Evolutionary conservation across 2,888 invertebrate species (phyloP).

Genomic region (Drosophila borealis): DNA sequence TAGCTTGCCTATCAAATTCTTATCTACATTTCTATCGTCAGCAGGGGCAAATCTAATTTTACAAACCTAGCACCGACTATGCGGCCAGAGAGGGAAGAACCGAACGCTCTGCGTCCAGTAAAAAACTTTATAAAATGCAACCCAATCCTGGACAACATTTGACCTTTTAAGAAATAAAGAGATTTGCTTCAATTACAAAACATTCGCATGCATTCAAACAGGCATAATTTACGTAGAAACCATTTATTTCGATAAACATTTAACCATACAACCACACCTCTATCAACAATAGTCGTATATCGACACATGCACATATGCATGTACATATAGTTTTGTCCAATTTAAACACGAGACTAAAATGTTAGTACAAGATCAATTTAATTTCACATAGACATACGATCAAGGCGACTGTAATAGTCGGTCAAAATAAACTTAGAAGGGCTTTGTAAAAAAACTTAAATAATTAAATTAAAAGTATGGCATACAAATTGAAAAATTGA

Average conservation of each 20-base stretch:
- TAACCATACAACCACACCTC: conserved; percentile 10
- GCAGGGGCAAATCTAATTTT: conserved; percentile 63
- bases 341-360: conserved; percentile 62
- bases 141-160: conserved; percentile 46
- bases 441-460: conserved; percentile 42
- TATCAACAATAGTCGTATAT: conserved; percentile 38
- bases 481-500: conserved; percentile 41
- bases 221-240: conserved; percentile 58
- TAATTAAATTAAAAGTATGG: background rate
- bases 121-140: conserved; percentile 17
- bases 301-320: conserved; percentile 41
- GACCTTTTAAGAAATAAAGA: conserved; percentile 62
- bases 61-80: conserved; percentile 36
- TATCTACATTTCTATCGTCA: conserved; percentile 67
- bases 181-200: conserved; percentile 66
- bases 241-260: conserved; percentile 53
- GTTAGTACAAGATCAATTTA: conserved; percentile 46
- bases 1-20: conserved; percentile 44
- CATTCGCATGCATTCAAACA: conserved; percentile 62
- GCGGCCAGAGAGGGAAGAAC: conserved; percentile 29
- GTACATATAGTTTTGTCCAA: conserved; percentile 67
- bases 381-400: conserved; percentile 43
- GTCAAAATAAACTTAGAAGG: conserved; percentile 35
- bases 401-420: conserved; percentile 31
- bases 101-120: conserved; percentile 15